Evolutionary conservation across 2,113 vertebrate species (phyloP), one percentile per base, ranked within the genome.

Genomic region (Pelobates fuscus): DNA sequence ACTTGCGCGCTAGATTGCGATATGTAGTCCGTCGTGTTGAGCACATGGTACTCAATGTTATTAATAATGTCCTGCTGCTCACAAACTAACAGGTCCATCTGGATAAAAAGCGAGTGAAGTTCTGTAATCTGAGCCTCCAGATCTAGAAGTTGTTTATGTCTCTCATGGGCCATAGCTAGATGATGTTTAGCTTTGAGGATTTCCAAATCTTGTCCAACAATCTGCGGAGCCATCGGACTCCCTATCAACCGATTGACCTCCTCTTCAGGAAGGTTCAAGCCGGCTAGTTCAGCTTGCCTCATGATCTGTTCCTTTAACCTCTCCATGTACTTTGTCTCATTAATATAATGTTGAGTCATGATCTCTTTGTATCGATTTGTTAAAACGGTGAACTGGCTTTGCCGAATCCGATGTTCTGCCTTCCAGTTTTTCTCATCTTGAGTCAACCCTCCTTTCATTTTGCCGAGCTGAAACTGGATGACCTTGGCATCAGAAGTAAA

Each of bases 41-140:
- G 78, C 55, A 89, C 80, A 0, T 87, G 81, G n/a, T 61, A 82
- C 77, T 92, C 88, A 57, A 89, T 81, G 78, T 71, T 87, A 80
- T 91, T 79, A 7, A 85, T 17, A 0, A 82, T 59, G 2, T 85
- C 85, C 1, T 86, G 82, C 79, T 88, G 85, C 71, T 82, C 83
- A 0, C 67, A 67, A 23, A 86, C 80, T 75, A 89, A 67, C 41
- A 82, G 62, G 49, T 86, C 84, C 78, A 89, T 59, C 78, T 83
- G 81, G 8, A 85, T 23, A 78, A 91, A 89, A 29, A 90, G 83
- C 8, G 64, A 52, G 0, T 77, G 81, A n/a, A 90, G 80, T 74
- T 89, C 85, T 0, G 17, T 24, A 57, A 89, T 77, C 77, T 85
- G 85, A 10, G 10, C 72, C n/a, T 91, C 88, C 77, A 91, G 75